Evolutionary conservation across 2,888 invertebrate species (phyloP), one percentile per base, ranked within the genome.

Genomic region (Antitype chi): DNA sequence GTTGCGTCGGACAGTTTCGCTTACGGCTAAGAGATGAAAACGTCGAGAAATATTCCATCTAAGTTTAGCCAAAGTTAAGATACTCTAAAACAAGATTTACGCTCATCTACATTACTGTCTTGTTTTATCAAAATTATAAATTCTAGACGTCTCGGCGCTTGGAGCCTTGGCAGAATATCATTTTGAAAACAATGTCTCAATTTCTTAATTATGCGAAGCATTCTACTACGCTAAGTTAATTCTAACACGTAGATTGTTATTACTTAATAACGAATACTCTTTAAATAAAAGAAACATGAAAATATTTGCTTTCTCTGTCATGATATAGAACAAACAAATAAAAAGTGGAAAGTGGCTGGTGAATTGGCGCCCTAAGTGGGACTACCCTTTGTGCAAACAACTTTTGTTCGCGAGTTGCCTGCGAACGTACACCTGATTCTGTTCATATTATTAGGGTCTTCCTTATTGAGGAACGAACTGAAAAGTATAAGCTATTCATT

Each of bases 351-450:
- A 75, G 71, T 25, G 55, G 60, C 23, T 15, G 32, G 60, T 3
- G 55, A 76, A 63, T 81, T 86, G 84, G 78, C 87, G 83, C 83
- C 80, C 86, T 70, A 70, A 79, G 47, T 74, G 86, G 86, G 83
- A 53, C 74, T 60, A 68, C 70, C 74, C 53, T 71, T 47, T 59
- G 62, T 25, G 5, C 52, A 75, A 71, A 74, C 55, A 66, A 66
- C 59, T 76, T 70, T 43, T 15, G 53, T 68, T 85, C 38, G 53
- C 69, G 23, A 75, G 25, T 69, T 25, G 68, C 49, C 60, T 62
- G 68, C 38, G n/a, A 60, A 83, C 63, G 6, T 64, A 28, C 28
- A 71, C 59, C 59, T n/a, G 28, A 76, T 62, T 53, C 25, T 28
- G 47, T 67, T 70, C 25, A 67, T 32, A 52, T 68, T 68, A 71